These are phyloP conservation scores for Platycheirus rosarum DNA, from an alignment of 2,888 invertebrate genomes.

Conservation along the genomic window DNA sequence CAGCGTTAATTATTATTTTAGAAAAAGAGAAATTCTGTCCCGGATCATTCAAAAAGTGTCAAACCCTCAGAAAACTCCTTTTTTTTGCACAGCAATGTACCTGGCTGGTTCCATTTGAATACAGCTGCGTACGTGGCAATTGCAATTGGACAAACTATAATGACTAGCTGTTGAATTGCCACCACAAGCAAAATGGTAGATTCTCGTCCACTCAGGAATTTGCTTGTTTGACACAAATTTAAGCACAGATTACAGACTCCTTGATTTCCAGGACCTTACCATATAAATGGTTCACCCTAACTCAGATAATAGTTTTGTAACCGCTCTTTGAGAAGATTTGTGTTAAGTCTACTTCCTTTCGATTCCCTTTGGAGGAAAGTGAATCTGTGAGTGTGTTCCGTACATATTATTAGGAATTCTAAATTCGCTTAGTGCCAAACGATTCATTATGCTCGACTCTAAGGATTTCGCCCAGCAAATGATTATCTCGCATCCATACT, in stretches of 20 bases:
- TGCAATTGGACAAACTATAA: slow-evolving; percentile 16
- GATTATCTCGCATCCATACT: slow-evolving; percentile 44
- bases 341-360: slow-evolving; percentile 30
- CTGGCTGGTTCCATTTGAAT: not conserved
- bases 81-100: not conserved
- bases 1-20: no score
- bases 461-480: slow-evolving; percentile 53
- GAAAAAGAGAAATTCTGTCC: no score
- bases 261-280: slow-evolving; percentile 20
- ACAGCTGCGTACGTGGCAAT: slow-evolving; percentile 32
- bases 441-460: slow-evolving; percentile 58
- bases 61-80: no score
- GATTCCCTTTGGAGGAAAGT: slow-evolving; percentile 16
- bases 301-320: slow-evolving; percentile 2
- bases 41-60: no score
- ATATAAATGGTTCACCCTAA: slow-evolving; percentile 12
- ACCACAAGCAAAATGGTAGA: slow-evolving; percentile 1
- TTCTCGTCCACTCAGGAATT: slow-evolving; percentile 2
- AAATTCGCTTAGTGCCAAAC: slow-evolving; percentile 49
- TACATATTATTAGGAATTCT: slow-evolving; percentile 52
- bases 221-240: slow-evolving; percentile 51
- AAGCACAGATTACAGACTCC: slow-evolving; percentile 24
- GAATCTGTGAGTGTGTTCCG: no score
- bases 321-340: slow-evolving; percentile 35
- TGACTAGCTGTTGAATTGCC: slow-evolving; percentile 16